Evolutionary conservation across 1,140 invertebrate species (phyloP).

Genomic region (Colletes latitarsis): DNA sequence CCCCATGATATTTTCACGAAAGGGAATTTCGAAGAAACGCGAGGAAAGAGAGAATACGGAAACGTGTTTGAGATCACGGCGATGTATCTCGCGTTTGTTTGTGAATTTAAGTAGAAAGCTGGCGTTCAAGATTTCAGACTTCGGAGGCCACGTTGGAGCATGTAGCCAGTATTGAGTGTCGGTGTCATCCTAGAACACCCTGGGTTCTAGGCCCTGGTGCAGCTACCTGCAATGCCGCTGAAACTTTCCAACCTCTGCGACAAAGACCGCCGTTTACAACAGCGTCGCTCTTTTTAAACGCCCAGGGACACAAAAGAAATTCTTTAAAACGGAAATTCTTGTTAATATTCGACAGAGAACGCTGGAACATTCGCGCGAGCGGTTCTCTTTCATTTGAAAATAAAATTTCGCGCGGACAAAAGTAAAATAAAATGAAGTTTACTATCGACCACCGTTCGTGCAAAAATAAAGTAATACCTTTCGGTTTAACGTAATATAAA

Average conservation of each 20-base stretch:
- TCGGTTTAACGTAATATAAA: too few species aligned
- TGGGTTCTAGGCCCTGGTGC: neutral
- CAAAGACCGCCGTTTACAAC: constrained; percentile 27
- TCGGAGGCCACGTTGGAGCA: neutral
- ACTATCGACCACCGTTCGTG: too few species aligned
- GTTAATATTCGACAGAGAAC: neutral
- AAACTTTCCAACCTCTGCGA: neutral
- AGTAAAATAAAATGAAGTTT: too few species aligned
- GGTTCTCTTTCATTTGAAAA: too few species aligned
- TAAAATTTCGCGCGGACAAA: too few species aligned
- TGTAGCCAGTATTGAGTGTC: constrained; percentile 25
- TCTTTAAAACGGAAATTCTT: neutral
- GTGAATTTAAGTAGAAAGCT: constrained; percentile 14
- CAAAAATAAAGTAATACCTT: too few species aligned
- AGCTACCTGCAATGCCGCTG: constrained; percentile 18
- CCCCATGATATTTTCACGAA: constrained; percentile 35
- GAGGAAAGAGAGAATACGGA: constrained; percentile 26
- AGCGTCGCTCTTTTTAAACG: neutral
- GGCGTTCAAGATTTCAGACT: constrained; percentile 29
- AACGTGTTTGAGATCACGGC: constrained; percentile 1
- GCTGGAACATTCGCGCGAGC: neutral
- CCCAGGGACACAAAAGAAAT: neutral
- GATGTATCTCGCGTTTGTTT: constrained; percentile 3
- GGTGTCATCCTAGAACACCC: constrained; percentile 36
- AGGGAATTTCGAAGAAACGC: constrained; percentile 28